Evolutionary conservation across 64 coral and sea anemone species (phyloP), one percentile per base, ranked within the genome.

Genomic region (Pocillopora verrucosa): DNA sequence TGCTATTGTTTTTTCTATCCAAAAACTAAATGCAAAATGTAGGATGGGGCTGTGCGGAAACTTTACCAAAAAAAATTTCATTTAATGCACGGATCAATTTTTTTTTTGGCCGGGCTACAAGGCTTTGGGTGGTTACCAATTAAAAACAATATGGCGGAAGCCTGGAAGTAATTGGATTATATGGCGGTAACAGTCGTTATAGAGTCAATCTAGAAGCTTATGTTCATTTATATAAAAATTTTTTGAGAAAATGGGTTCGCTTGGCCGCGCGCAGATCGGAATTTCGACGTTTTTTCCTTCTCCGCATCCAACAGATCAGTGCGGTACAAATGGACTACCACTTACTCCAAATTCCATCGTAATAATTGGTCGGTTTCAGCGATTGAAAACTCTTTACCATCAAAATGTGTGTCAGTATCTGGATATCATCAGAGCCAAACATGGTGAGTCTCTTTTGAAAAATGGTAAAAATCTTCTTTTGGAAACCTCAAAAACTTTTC

Each of bases 301-400:
- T 16, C 92, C 92, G 4, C 97, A 99, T 82, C 97, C 97, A 16
- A 90, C 97, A 59, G 93, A 93, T 34, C 73, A 88, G 20, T 99
- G 97, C 59, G 97, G 97, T 57, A 99, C 97, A 9, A 99, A 99
- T 91, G 97, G 97, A 11, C 58, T 99, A 17, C 97, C 97, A 5
- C 80, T 99, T 4, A 99, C 97, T 61, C 97, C 97, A 34, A 99
- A 99, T 72, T 99, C 97, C 17, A 99, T 99, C 35, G 97, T 99
- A 15, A 89, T 99, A 59, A 90, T 95, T 77, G 97, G 97, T 10
- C 87, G 82, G 60, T 99, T 99, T 86, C 93, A 99, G 64, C 16
- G 34, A 9, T 61, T 99, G 58, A 99, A 95, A 69, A 58, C 65
- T 78, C 80, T 99, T 59, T 90, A 93, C 34, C 97, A 99, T 80